A percentile compares a stretch with the other conserved stretches of the same genome.
These are phyloP conservation scores for Hormaphis cornu DNA, from an alignment of 1,140 invertebrate species.

Conservation along the genomic window DNA sequence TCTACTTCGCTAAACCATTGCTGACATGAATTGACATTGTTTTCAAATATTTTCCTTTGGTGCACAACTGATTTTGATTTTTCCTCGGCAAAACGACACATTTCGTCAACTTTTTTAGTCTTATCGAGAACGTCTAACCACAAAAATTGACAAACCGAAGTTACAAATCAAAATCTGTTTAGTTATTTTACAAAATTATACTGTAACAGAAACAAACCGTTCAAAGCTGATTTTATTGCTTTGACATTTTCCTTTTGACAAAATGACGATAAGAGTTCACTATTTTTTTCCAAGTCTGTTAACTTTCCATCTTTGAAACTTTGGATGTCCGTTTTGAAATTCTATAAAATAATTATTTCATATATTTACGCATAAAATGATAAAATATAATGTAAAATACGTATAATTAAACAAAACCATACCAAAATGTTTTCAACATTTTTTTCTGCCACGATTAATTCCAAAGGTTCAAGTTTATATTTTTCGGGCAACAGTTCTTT, in stretches of 20 bases:
- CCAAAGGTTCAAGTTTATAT: slow-evolving; percentile 13
- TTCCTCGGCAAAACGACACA: slow-evolving; percentile 45
- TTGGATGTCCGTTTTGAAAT: slow-evolving; percentile 2
- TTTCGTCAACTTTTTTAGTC: background rate
- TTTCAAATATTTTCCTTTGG: slow-evolving; percentile 64
- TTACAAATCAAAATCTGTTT: too few species aligned
- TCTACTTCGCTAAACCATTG: slow-evolving; percentile 82
- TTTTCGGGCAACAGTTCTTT: slow-evolving; percentile 11
- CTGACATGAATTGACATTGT: slow-evolving; percentile 64
- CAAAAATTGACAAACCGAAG: background rate
- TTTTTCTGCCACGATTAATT: background rate
- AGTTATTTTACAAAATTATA: too few species aligned
- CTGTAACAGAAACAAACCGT: background rate
- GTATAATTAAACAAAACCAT: background rate
- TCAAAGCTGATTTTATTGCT: background rate
- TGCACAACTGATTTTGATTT: slow-evolving; percentile 57
- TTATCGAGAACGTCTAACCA: background rate
- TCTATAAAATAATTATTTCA: slow-evolving; percentile 1
- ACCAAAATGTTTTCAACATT: background rate
- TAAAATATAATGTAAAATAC: background rate
- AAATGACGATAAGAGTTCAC: background rate
- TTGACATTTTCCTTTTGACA: background rate
- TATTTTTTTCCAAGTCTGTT: slow-evolving; percentile 16
- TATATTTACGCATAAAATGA: background rate
- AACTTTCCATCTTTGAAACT: slow-evolving; percentile 13